Evolutionary conservation across 1,140 invertebrate genomes (phyloP), one percentile per base, ranked within the genome.

Genomic region (Antheraea mylitta): DNA sequence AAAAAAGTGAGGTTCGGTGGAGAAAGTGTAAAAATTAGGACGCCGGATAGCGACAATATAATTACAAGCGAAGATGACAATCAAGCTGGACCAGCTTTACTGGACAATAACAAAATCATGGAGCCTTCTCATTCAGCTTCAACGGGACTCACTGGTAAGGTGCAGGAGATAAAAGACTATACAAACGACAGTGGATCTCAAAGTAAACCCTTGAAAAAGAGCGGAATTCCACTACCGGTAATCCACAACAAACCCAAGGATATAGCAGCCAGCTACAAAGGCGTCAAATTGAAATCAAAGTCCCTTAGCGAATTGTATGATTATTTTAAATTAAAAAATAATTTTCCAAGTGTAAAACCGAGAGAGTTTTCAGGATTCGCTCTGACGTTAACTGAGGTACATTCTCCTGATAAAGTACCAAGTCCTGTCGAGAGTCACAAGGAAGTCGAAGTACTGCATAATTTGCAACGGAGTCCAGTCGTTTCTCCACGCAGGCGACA

Each of bases 1-100:
- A 94, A 95, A 81, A 94, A 96, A 77, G 96, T 97, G 0, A 94
- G 96, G 37, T 97, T 97, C 79, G 96, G 96, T 0, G 96, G 96
- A 9, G 96, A 97, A 91, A 94, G 96, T 62, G 95, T 97, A 0
- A 97, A 97, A 91, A 93, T 97, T 78, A 92, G 96, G 64, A 97
- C 96, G 13, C 96, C 96, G 0, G 96, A 97, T 73, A 96, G 96
- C 79, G 96, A 97, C 75, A 94, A 92, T 76, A 78, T 93, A 63
- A 79, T 92, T 18, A 85, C 90, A 16, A 93, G 92, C 75, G 93
- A 94, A 73, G 90, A 89, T 58, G 93, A 93, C 66, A 76, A 67
- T 53, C 85, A 82, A 62, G 67, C 82, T 65, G 73, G 68, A 66
- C 36, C 70, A 67, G 38, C 62, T 36, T 58, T 70, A 30, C 68